Evolutionary conservation across 2,113 vertebrate genomes (phyloP).

Genomic region (Alaudala cheleensis): DNA sequence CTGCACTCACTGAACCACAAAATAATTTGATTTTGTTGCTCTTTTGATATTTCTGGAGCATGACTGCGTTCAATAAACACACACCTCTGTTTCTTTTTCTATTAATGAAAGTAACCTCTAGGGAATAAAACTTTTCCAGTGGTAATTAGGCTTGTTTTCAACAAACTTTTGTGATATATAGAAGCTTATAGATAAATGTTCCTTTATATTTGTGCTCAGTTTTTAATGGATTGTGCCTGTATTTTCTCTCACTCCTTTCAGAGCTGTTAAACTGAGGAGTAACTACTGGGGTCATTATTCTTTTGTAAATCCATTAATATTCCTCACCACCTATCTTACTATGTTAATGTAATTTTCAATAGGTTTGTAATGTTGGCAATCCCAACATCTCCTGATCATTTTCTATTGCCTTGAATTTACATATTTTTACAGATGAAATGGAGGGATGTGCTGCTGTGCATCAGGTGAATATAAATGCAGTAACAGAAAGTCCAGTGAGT

Average conservation of each 20-base stretch:
- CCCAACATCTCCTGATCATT: background rate
- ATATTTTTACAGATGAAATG: background rate
- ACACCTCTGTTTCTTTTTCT: background rate
- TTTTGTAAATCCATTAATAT: background rate
- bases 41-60: slow-evolving; percentile 1
- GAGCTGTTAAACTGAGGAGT: background rate
- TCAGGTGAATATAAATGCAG: background rate
- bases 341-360: background rate
- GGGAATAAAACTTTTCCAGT: background rate
- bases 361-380: background rate
- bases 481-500: background rate
- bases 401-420: background rate
- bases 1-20: background rate
- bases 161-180: background rate
- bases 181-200: background rate
- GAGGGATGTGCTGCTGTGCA: background rate
- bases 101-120: background rate
- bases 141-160: background rate
- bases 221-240: background rate
- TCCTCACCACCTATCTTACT: background rate
- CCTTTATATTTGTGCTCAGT: background rate
- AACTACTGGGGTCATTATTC: background rate
- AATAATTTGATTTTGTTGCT: background rate
- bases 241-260: background rate
- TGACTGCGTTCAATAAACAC: background rate